Percentiles rank a stretch among this genome's conserved stretches.
These are phyloP conservation scores for Hymenochirus boettgeri DNA, from an alignment of 2,113 vertebrate species.

Conservation along the genomic window DNA sequence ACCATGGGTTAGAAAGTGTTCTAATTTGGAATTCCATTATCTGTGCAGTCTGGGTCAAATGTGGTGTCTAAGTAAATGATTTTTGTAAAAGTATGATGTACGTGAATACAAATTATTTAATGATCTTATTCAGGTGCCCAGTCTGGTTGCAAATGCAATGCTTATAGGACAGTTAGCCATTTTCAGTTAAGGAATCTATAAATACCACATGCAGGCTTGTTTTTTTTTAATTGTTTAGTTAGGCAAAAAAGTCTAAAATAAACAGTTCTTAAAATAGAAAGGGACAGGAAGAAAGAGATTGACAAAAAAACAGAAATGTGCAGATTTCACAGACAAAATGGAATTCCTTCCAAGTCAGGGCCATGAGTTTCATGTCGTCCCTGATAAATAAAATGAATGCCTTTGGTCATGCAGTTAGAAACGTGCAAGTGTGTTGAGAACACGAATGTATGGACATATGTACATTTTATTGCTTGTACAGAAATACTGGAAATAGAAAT, in stretches of 20 bases:
- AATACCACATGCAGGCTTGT: constrained; percentile 72
- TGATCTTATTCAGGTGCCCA: no score
- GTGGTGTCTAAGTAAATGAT: no score
- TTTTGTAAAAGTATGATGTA: no score
- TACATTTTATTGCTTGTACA: no score
- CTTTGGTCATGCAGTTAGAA: constrained; percentile 15
- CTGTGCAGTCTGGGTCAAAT: no score
- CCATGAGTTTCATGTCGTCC: constrained; percentile 33
- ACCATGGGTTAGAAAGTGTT: no score
- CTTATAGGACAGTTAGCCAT: constrained; percentile 59
- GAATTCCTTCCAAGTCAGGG: constrained; percentile 24
- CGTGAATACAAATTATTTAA: no score
- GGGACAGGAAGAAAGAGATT: constrained; percentile 39
- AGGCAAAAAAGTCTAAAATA: constrained; percentile 64
- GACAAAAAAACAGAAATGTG: constrained; percentile 35
- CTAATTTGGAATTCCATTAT: no score
- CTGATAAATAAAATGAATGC: constrained; percentile 26
- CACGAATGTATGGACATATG: constrained; percentile 13
- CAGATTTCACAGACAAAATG: constrained; percentile 19
- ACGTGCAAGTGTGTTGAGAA: constrained; percentile 8
- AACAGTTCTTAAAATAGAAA: constrained; percentile 61
- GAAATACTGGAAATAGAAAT: no score
- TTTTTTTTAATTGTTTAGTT: constrained; percentile 77
- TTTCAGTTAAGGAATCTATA: constrained; percentile 67
- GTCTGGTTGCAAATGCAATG: constrained; percentile 26